These are phyloP conservation scores for Brotula barbata DNA, from an alignment of 2,797 vertebrate species.

Conservation along the genomic window DNA sequence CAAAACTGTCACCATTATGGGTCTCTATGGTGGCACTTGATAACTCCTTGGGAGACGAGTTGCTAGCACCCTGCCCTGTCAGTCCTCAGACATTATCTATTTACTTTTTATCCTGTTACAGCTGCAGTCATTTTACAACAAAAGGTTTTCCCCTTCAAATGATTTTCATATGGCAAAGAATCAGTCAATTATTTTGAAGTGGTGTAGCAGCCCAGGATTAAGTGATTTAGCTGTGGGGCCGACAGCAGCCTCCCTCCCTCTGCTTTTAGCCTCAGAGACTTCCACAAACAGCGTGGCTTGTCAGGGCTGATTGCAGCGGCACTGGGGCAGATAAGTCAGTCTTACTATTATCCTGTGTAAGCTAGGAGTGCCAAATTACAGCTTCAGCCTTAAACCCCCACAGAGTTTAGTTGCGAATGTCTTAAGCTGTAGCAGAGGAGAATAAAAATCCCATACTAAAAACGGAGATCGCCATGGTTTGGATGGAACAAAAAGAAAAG, in stretches of 20 bases:
- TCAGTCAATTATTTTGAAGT: conserved; percentile 72
- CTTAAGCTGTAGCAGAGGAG: conserved; percentile 54
- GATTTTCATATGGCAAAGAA: conserved; percentile 62
- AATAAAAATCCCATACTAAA: conserved; percentile 45
- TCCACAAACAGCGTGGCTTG: conserved; percentile 66
- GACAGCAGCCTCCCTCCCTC: conserved; percentile 42
- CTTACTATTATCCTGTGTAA: conserved; percentile 76
- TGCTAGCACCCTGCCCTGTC: conserved; percentile 2
- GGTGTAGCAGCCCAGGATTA: conserved; percentile 70
- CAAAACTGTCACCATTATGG: conserved; percentile 16
- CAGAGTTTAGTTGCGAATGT: conserved; percentile 61
- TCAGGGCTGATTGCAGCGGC: conserved; percentile 72
- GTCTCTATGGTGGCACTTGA: conserved; percentile 19
- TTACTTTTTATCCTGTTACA: conserved; percentile 28
- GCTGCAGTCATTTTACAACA: conserved; percentile 20
- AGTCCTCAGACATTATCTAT: conserved; percentile 28
- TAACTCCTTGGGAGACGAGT: conserved; percentile 24
- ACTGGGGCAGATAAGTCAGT: conserved; percentile 75
- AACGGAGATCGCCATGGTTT: conserved; percentile 28
- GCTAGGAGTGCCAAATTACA: conserved; percentile 74
- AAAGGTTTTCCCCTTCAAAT: conserved; percentile 54
- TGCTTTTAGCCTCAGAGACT: conserved; percentile 58
- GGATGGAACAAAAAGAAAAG: conserved; percentile 3
- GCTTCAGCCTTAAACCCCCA: conserved; percentile 67
- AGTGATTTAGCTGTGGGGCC: conserved; percentile 63